Conservation (phyloP, 2,888 invertebrate genomes). For the Limulus polyphemus region DNA sequence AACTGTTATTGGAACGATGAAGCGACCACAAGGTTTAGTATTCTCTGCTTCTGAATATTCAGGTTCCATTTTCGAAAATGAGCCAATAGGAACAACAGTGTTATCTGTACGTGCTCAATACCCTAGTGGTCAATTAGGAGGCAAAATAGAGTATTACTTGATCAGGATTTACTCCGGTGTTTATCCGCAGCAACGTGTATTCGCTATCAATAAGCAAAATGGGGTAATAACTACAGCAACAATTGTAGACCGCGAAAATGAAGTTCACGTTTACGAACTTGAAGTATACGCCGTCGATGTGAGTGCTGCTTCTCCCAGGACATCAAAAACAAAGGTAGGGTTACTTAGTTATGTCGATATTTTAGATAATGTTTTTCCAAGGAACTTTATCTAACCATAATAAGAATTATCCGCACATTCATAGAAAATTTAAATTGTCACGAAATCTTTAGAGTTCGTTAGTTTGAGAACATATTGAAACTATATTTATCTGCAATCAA, state of each 20-base stretch:
- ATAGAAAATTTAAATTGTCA: no score
- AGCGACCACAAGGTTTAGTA: constrained; percentile 36
- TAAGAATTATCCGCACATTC: no score
- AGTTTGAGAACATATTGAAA: no score
- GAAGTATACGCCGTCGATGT: constrained; percentile 72
- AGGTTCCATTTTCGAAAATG: constrained; percentile 77
- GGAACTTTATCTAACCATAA: no score
- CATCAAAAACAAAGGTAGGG: constrained; percentile 30
- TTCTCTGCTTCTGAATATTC: constrained; percentile 48
- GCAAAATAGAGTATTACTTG: constrained; percentile 68
- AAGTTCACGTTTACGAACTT: constrained; percentile 53
- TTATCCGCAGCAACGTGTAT: constrained; percentile 68
- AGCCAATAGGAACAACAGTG: constrained; percentile 71
- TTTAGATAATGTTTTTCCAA: no score
- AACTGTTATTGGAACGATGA: constrained; percentile 46
- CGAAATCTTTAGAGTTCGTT: no score
- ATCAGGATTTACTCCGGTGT: constrained; percentile 48
- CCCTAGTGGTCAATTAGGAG: constrained; percentile 25
- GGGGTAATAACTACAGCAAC: constrained; percentile 65
- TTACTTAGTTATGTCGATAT: no score
- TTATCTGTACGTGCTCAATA: constrained; percentile 59
- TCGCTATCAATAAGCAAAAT: constrained; percentile 76
- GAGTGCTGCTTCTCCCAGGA: constrained; percentile 37
- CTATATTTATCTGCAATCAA: no score
- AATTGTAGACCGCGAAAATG: constrained; percentile 31